Evolutionary conservation across 1,140 invertebrate genomes (phyloP), one percentile per base, ranked within the genome.

Genomic region (Bradynema listronoti): DNA sequence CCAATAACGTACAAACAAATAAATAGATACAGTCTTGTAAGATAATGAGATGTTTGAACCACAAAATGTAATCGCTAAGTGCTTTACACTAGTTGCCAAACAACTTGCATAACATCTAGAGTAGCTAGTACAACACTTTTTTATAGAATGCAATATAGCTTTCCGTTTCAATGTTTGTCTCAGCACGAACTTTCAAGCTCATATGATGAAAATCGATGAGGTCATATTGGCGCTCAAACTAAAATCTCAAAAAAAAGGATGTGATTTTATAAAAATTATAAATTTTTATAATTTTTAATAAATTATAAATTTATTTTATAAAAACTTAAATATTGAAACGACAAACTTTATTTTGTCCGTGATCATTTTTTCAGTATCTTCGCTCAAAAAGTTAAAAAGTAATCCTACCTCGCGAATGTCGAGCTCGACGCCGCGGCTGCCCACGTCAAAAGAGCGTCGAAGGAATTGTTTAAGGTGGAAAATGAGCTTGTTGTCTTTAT

Each of bases 391-490:
- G 7, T 19, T 24, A 9, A 6, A 29, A 25, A 9, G 34, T 50
- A 16, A 30, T n/a, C 24, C 1, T 32, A 73, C 72, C 55, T 76
- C 73, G 42, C 74, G 47, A 45, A 76, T 70, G 29, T 76, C 71
- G 22, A 76, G 50, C 22, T 75, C 65, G 6, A 57, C 56, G 2
- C 58, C 68, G n/a, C 58, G 57, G 34, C 52, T 72, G 11, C 73
- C 75, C 32, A 74, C 74, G 57, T 71, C 75, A 51, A 77, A 77
- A 7, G 66, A 73, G 29, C 74, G 64, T 22, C 68, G 61, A 33
- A 77, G 63, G 51, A 75, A 76, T 60, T 78, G 75, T 50, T 77
- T 77, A 29, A 77, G 51, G 56, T 77, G 74, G 61, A 73, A 77
- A 14, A 71, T 75, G 42, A 77, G 64, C 41, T 78, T 78, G 27